Percentiles rank a stretch among this genome's conserved stretches.
Conservation (phyloP, 37 sponge, comb jelly and placozoan species). For the Crambe crambe region DNA sequence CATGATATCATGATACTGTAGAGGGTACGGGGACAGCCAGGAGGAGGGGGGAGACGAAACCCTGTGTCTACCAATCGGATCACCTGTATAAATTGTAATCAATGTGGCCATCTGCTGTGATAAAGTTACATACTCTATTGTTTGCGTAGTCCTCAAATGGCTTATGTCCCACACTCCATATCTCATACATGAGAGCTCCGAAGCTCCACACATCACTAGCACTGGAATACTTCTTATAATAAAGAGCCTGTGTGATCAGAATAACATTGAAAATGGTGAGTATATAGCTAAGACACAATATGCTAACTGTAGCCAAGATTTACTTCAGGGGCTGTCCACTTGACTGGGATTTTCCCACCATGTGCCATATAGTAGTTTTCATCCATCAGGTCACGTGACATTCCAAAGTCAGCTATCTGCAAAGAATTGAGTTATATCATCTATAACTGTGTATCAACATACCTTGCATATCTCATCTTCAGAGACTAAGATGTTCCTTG, state of each 20-base stretch:
- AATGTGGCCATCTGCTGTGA: neutral
- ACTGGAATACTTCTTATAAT: slow-evolving; percentile 4
- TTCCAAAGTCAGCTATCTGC: slow-evolving; percentile 20
- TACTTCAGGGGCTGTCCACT: slow-evolving; percentile 19
- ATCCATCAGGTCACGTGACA: slow-evolving; percentile 16
- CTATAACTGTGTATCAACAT: neutral
- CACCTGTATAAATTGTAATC: neutral
- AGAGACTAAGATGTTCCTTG: slow-evolving; percentile 11
- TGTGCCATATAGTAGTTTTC: slow-evolving; percentile 7
- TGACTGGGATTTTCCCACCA: slow-evolving; percentile 20
- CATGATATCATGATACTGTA: slow-evolving; percentile 1
- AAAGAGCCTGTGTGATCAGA: neutral
- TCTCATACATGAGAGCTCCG: neutral
- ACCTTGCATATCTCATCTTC: slow-evolving; percentile 12
- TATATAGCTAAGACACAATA: neutral
- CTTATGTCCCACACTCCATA: slow-evolving; percentile 8
- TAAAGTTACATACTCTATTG: neutral
- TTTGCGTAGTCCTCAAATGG: neutral
- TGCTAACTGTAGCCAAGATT: neutral
- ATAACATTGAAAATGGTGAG: neutral
- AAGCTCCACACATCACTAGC: slow-evolving; percentile 16
- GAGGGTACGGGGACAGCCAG: slow-evolving; percentile 13
- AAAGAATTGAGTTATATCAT: neutral
- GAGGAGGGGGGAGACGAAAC: slow-evolving; percentile 3
- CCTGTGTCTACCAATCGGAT: neutral